Evolutionary conservation across 2,113 vertebrate species (phyloP), one percentile per base, ranked within the genome.

Genomic region (Pycnonotus jocosus): DNA sequence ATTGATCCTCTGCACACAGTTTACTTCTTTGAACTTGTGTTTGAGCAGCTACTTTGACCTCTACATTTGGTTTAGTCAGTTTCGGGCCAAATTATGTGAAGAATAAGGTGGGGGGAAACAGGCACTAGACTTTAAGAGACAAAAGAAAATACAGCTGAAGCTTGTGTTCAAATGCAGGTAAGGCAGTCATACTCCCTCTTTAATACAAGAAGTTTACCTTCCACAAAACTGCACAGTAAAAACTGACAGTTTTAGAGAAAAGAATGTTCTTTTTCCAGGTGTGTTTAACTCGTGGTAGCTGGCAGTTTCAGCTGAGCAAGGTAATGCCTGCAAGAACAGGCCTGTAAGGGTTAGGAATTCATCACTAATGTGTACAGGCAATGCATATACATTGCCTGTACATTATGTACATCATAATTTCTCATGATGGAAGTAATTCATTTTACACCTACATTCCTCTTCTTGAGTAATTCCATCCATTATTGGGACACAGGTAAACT

Each of bases 121-220:
- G 40, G 8, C 47, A 42, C 8, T 40, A 35, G 5, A 12, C 7
- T 76, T 81, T 19, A 21, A 24, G 48, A 86, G 51, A 31, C 5
- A 2, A 5, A 23, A 82, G 35, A 74, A 64, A 85, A 31, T 15
- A 69, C 48, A 74, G 15, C 45, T 83, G 19, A 62, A 47, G 27
- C 30, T 0, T 0, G 1, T 0, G 0, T 57, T 76, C 24, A 56
- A 40, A 12, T 27, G 27, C 27, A 44, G 0, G 0, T 8, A 38
- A 42, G 15, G 40, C 35, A 64, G 25, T 15, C 44, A 28, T 44
- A 27, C 8, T 10, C 13, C 16, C 54, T 68, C 56, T 37, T 47
- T 71, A 83, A 30, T 58, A 21, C 44, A 68, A 47, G 24, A 76
- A 79, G 51, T 30, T 15, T 18, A 35, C 65, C 16, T 83, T 47